These are phyloP conservation scores for Tylochromis polylepis DNA, from an alignment of 2,113 vertebrate genomes.

Conservation along the genomic window DNA sequence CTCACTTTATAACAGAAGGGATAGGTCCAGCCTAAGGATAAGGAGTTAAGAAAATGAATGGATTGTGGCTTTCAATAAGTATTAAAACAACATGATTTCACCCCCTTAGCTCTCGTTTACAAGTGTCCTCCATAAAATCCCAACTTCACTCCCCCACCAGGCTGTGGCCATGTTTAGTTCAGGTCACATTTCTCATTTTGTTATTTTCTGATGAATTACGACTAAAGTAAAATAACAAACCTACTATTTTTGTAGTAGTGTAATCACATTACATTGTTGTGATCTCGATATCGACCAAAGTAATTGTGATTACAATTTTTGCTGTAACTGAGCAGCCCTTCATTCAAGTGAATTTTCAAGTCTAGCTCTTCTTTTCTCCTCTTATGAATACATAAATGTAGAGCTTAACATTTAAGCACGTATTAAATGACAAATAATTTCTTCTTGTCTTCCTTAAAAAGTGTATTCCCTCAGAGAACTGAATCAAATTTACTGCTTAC, in stretches of 20 bases:
- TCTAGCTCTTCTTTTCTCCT: accelerated
- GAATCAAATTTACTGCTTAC: neutral
- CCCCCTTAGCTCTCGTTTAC: neutral
- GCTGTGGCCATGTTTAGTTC: neutral
- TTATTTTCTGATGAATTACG: neutral
- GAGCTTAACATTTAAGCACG: neutral
- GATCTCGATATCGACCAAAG: neutral
- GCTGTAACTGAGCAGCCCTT: neutral
- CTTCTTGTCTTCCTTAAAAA: neutral
- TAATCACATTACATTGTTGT: neutral
- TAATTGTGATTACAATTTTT: neutral
- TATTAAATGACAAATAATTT: neutral
- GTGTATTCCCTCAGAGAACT: neutral
- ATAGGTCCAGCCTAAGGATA: neutral
- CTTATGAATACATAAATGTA: accelerated
- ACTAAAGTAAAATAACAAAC: too few relatives aligned
- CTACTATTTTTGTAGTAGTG: neutral
- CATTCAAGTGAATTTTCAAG: neutral
- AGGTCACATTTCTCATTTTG: neutral
- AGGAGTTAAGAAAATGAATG: neutral
- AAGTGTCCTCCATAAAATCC: neutral
- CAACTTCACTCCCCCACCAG: neutral
- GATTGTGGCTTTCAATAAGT: neutral
- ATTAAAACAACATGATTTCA: neutral
- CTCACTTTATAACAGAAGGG: neutral